A percentile compares a stretch with the other conserved stretches of the same genome.
Conservation (phyloP, 2,797 vertebrate species). For the Pseudopleuronectes americanus region DNA sequence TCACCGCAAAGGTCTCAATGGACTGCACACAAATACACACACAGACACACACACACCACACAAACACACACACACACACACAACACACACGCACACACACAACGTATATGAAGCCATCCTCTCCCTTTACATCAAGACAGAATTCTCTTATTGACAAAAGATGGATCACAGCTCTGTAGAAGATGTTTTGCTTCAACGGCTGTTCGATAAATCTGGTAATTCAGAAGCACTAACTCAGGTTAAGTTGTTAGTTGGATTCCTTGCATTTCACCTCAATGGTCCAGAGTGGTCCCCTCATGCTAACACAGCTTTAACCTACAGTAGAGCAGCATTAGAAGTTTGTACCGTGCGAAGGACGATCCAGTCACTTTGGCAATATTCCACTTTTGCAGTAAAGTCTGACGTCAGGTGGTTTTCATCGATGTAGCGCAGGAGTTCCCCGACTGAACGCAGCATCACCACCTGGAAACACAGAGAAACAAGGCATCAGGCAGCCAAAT, state of each 20-base stretch:
- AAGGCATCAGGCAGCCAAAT: neutral
- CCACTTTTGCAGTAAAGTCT: conserved; percentile 92
- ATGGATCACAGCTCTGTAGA: neutral
- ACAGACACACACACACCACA: conserved; percentile 18
- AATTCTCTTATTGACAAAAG: neutral
- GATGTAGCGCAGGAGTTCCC: conserved; percentile 93
- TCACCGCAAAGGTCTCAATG: conserved; percentile 96
- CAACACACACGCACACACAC: neutral
- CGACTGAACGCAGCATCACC: conserved; percentile 96
- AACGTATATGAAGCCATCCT: no score
- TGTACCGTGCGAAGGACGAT: conserved; percentile 92
- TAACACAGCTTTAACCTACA: neutral
- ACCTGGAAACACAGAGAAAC: conserved; percentile 80
- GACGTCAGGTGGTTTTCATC: conserved; percentile 94
- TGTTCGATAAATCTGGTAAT: no score
- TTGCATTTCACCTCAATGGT: no score
- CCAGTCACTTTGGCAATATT: conserved; percentile 95
- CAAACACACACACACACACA: neutral
- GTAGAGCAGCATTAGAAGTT: neutral
- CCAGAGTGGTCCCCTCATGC: neutral
- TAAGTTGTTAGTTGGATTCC: no score
- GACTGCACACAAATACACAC: conserved; percentile 80
- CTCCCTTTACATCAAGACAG: no score
- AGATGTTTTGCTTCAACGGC: no score
- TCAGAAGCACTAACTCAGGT: no score